Conservation (phyloP, 2,888 invertebrate genomes). For the Leptopilina myrica region DNA sequence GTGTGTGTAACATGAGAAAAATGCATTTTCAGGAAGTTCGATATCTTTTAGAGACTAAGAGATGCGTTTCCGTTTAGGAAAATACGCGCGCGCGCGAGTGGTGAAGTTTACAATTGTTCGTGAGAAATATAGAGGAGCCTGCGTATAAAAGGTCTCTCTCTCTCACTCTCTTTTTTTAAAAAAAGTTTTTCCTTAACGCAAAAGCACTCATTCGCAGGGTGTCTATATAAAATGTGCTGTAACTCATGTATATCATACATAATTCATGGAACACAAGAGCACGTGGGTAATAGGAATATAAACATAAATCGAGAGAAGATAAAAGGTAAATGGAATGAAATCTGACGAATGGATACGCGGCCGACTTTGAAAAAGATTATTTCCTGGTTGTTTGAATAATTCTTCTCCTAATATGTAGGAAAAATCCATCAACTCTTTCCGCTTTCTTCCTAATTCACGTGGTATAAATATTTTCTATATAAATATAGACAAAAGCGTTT, state of each 20-base stretch:
- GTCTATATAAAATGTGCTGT: slow-evolving; percentile 22
- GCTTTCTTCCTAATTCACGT: slow-evolving; percentile 2
- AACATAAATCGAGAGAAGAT: slow-evolving; percentile 33
- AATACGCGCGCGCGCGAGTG: no score
- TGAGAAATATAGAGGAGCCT: slow-evolving; percentile 6
- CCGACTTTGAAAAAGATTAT: slow-evolving; percentile 36
- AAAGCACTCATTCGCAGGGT: slow-evolving; percentile 27
- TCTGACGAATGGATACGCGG: slow-evolving; percentile 33
- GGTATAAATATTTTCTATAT: not conserved
- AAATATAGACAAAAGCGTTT: no score
- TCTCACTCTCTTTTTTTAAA: no score
- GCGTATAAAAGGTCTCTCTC: slow-evolving; percentile 5
- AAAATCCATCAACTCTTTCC: slow-evolving; percentile 13
- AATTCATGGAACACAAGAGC: slow-evolving; percentile 29
- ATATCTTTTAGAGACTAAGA: not conserved
- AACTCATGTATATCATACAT: slow-evolving; percentile 30
- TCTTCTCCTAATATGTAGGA: slow-evolving; percentile 7
- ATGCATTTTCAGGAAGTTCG: slow-evolving; percentile 40
- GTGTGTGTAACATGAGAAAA: slow-evolving; percentile 4
- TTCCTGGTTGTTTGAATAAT: slow-evolving; percentile 32
- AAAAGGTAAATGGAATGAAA: slow-evolving; percentile 34
- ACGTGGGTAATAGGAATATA: slow-evolving; percentile 25
- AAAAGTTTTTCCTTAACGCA: slow-evolving; percentile 1
- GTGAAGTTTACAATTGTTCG: not conserved
- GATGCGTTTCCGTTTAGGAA: slow-evolving; percentile 20